Evolutionary conservation across 2,113 vertebrate genomes (phyloP), one percentile per base, ranked within the genome.

Genomic region (Mus spicilegus): DNA sequence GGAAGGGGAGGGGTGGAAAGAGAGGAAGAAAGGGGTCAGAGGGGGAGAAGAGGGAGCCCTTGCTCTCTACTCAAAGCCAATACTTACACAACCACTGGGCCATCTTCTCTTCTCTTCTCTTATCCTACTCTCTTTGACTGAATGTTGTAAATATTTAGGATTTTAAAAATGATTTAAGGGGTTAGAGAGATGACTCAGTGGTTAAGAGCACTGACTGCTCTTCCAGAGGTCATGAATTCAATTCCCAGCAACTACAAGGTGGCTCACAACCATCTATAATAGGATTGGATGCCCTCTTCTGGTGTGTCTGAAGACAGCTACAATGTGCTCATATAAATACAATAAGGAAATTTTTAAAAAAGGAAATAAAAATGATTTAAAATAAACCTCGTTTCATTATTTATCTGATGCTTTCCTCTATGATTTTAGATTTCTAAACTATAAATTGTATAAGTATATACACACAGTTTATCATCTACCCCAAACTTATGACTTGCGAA

Each of bases 131-230:
- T 36, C 17, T 72, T 72, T 93, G 61, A 63, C 49, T 90, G 51
- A 91, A 56, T 88, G 78, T 54, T 89, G 1, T 22, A 67, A 67
- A 67, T 28, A 30, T 26, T 67, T 8, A 67, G 22, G 30, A 28
- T 73, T 93, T 95, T 87, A 49, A 54, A 95, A 73, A 92, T 26
- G 36, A 70, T 78, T 84, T 82, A 33, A 87, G 7, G 51, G 51
- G 9, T 12, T 54, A 8, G 51, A 54, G 51, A 54, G 51, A 54
- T 54, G 51, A 10, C 51, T 51, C 51, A 51, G 51, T 10, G 10
- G 51, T 10, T 51, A 51, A 51, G 51, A 51, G 51, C 51, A 51
- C 51, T 51, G 51, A 51, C 51, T 51, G 51, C 51, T 5, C 51
- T 51, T 51, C 51, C 51, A 51, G 51, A 51, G 10, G 51, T 51